Percentiles rank a stretch among this genome's conserved stretches.
These are phyloP conservation scores for Silurus aristotelis DNA, from an alignment of 2,797 vertebrate genomes.

Conservation along the genomic window DNA sequence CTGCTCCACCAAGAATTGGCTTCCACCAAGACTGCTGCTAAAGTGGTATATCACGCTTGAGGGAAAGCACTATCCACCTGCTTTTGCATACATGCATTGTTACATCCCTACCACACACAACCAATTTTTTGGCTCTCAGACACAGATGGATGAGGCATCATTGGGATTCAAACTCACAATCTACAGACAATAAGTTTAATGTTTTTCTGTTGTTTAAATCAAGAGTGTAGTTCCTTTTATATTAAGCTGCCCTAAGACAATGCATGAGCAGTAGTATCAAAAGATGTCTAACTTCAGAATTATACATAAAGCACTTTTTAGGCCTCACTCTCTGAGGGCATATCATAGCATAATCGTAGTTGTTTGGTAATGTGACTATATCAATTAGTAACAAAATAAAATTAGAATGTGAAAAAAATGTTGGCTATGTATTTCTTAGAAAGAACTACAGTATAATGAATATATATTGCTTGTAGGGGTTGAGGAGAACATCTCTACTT, in stretches of 20 bases:
- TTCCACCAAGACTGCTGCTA: not conserved
- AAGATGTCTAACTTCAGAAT: not conserved
- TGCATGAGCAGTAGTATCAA: not conserved
- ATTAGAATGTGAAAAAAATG: not conserved
- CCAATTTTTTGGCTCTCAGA: not conserved
- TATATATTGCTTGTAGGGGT: not conserved
- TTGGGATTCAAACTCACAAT: not conserved
- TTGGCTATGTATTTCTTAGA: not conserved
- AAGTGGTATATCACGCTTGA: not conserved
- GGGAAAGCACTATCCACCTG: not conserved
- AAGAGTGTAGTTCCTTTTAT: not conserved
- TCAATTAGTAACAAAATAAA: not conserved
- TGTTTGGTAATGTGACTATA: not conserved
- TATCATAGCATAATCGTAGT: not conserved
- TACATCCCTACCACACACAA: not conserved
- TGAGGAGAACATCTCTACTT: not conserved
- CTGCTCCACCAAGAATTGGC: no score
- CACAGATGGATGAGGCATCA: not conserved
- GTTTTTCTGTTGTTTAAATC: not conserved
- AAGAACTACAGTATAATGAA: not conserved
- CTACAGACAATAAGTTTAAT: not conserved
- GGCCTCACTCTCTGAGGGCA: not conserved
- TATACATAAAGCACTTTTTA: not conserved
- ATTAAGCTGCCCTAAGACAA: not conserved
- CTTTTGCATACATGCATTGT: not conserved